phyloP scores from a whole-genome alignment of 1,140 invertebrate genomes.

The Drosophila kikkawai region DNA sequence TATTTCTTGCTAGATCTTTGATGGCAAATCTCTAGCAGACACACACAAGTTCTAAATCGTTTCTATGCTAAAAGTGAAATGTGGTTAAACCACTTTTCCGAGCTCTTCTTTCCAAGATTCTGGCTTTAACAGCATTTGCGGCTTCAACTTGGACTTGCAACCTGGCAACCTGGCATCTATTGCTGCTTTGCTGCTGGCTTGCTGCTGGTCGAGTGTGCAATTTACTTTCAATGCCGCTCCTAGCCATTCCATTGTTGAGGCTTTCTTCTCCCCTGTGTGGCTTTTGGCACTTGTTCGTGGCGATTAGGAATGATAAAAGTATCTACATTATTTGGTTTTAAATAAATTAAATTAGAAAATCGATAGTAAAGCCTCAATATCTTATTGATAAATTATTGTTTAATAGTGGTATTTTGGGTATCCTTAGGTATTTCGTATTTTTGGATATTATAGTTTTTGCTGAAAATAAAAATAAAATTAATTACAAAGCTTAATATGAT shows the following conservation, averaged over 20 bases:
- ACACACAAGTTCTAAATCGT: constrained; percentile 76
- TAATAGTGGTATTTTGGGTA: no score
- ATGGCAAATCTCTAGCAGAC: constrained; percentile 20
- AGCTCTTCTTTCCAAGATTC: constrained; percentile 27
- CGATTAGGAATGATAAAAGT: not conserved
- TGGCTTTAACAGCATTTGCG: constrained; percentile 21
- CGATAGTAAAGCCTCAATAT: not conserved
- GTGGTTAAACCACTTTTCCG: constrained; percentile 71
- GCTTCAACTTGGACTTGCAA: constrained; percentile 47
- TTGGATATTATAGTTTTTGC: no score
- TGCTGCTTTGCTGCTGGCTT: constrained; percentile 7
- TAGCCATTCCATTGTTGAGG: constrained; percentile 43
- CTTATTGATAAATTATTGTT: no score
- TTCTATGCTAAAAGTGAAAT: constrained; percentile 83
- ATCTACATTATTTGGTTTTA: no score
- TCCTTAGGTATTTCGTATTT: no score
- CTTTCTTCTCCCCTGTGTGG: constrained; percentile 62
- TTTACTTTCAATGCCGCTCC: constrained; percentile 80
- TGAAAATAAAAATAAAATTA: no score
- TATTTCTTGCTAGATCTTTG: not conserved
- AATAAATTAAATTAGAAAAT: no score
- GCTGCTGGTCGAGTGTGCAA: constrained; percentile 62
- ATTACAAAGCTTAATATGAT: no score
- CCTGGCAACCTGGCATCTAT: constrained; percentile 18
- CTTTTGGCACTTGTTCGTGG: constrained; percentile 63